phyloP scores from a whole-genome alignment of 2,888 invertebrate genomes.

The Hyposoter didymator region DNA sequence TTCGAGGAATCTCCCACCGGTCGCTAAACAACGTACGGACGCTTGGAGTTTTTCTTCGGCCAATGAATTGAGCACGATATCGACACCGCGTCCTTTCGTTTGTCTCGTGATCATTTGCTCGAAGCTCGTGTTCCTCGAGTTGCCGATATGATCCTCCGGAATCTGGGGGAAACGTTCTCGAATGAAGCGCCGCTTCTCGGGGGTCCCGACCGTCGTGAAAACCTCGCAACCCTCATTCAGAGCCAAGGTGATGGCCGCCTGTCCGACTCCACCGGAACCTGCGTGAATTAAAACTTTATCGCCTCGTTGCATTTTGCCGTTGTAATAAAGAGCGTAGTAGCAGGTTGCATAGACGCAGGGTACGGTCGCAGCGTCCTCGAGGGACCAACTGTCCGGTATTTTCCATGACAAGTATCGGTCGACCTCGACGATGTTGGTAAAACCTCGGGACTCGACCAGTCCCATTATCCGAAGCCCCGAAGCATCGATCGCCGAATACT shows the following conservation, averaged over 20 bases:
- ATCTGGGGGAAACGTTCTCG: slow-evolving; percentile 86
- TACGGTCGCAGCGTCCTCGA: slow-evolving; percentile 88
- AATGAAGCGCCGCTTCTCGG: slow-evolving; percentile 86
- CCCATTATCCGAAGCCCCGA: slow-evolving; percentile 85
- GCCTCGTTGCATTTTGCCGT: slow-evolving; percentile 85
- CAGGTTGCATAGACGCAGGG: slow-evolving; percentile 88
- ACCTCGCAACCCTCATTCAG: slow-evolving; percentile 86
- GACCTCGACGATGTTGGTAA: slow-evolving; percentile 85
- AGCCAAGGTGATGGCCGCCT: slow-evolving; percentile 88
- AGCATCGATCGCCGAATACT: slow-evolving; percentile 87
- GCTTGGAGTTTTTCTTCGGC: slow-evolving; percentile 95
- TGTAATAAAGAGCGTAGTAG: slow-evolving; percentile 87
- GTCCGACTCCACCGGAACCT: slow-evolving; percentile 87
- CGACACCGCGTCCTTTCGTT: slow-evolving; percentile 95
- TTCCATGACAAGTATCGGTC: slow-evolving; percentile 85
- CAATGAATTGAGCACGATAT: slow-evolving; percentile 96
- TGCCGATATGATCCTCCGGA: slow-evolving; percentile 90
- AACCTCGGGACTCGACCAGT: slow-evolving; percentile 79
- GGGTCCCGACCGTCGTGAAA: slow-evolving; percentile 87
- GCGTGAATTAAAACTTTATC: slow-evolving; percentile 83
- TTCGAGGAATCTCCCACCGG: slow-evolving; percentile 90
- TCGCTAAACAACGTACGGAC: slow-evolving; percentile 87
- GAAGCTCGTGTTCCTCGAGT: slow-evolving; percentile 94
- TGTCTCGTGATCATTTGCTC: slow-evolving; percentile 92
- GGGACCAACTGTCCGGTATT: slow-evolving; percentile 86